Evolutionary conservation across 2,888 invertebrate genomes (phyloP).

Genomic region (Ormyrus labotus): DNA sequence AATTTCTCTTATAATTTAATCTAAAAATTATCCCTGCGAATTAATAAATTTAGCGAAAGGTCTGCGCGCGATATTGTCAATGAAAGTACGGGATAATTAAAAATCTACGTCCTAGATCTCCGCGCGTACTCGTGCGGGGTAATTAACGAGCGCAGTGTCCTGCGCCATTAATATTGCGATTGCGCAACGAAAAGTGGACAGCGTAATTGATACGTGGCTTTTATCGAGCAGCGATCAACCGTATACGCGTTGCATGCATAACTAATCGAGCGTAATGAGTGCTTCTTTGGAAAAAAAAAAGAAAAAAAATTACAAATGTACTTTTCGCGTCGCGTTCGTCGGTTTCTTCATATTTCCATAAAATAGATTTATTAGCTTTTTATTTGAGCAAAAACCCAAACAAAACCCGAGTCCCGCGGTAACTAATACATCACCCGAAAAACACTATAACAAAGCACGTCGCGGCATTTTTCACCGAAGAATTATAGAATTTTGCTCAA

Average conservation of each 20-base stretch:
- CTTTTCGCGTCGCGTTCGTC: too few species aligned
- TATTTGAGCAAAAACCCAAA: too few species aligned
- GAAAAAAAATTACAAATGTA: too few species aligned
- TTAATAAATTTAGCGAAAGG: not conserved
- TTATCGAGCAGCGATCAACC: slow-evolving; percentile 22
- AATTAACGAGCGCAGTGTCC: slow-evolving; percentile 63
- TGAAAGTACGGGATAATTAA: not conserved
- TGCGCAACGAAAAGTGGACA: slow-evolving; percentile 22
- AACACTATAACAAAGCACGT: too few species aligned
- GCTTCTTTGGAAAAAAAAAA: too few species aligned
- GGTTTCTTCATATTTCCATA: too few species aligned
- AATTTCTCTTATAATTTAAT: too few species aligned
- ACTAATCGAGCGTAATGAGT: not conserved
- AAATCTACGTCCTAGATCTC: slow-evolving; percentile 16
- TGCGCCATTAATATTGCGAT: slow-evolving; percentile 63
- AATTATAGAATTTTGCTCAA: not conserved
- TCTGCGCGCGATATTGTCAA: not conserved
- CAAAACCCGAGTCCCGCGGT: too few species aligned
- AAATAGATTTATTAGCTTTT: too few species aligned
- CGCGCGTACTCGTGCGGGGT: slow-evolving; percentile 31
- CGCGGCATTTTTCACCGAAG: too few species aligned
- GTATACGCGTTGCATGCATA: not conserved
- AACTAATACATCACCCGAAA: too few species aligned
- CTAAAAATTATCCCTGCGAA: not conserved
- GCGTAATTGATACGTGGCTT: slow-evolving; percentile 65